Evolutionary conservation across 2,888 invertebrate species (phyloP).

Genomic region (Cryptocheilus praepositus): DNA sequence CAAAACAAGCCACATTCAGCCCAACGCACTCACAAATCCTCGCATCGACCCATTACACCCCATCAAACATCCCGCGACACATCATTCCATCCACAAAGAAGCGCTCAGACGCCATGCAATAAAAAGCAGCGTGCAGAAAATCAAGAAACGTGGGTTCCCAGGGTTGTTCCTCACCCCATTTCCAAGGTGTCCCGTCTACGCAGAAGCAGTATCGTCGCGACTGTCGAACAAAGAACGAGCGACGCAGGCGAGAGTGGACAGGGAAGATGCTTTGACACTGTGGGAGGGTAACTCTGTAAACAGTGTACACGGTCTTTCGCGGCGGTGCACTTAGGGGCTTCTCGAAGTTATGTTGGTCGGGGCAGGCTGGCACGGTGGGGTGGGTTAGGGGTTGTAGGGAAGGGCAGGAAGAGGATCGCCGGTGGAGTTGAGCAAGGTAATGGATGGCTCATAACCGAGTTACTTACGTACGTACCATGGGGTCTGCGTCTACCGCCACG

Average conservation of each 20-base stretch:
- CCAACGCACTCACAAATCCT: too few species aligned
- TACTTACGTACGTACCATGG: conserved; percentile 52
- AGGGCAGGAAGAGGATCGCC: conserved; percentile 42
- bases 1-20: too few species aligned
- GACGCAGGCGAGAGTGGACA: conserved; percentile 2
- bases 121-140: too few species aligned
- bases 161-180: too few species aligned
- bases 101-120: too few species aligned
- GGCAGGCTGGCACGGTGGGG: background rate
- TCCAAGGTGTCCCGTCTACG: too few species aligned
- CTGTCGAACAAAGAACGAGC: background rate
- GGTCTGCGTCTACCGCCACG: conserved; percentile 29
- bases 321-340: conserved; percentile 53
- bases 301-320: conserved; percentile 49
- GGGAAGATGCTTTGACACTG: conserved; percentile 50
- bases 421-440: conserved; percentile 59
- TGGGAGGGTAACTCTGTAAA: conserved; percentile 56
- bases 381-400: background rate
- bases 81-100: too few species aligned
- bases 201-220: too few species aligned
- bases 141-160: too few species aligned
- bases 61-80: too few species aligned
- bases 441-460: conserved; percentile 65
- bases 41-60: too few species aligned
- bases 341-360: conserved; percentile 41